Evolutionary conservation across 2,888 invertebrate genomes (phyloP).

Genomic region (Harpalus rubripes): DNA sequence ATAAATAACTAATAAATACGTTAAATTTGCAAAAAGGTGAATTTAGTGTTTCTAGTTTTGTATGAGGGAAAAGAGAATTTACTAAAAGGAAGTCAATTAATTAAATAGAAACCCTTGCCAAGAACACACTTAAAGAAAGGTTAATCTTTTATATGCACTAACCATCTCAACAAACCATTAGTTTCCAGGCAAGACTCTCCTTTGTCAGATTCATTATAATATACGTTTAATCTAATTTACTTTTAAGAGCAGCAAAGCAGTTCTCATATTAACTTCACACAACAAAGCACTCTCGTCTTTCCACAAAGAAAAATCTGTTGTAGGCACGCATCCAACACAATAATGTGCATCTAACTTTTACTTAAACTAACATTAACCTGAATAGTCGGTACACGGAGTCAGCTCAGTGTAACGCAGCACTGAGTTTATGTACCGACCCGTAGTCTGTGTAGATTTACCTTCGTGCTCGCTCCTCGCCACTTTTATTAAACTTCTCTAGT

Average conservation of each 20-base stretch:
- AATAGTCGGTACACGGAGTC: slow-evolving; percentile 17
- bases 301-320: slow-evolving; percentile 23
- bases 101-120: too few species aligned
- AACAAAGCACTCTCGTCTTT: slow-evolving; percentile 28
- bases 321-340: slow-evolving; percentile 17
- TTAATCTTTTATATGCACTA: neutral
- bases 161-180: slow-evolving; percentile 21
- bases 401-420: neutral
- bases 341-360: slow-evolving; percentile 50
- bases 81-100: too few species aligned
- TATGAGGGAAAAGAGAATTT: too few species aligned
- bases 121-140: neutral
- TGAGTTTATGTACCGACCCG: slow-evolving; percentile 12
- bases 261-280: slow-evolving; percentile 38
- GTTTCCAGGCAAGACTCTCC: neutral
- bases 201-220: slow-evolving; percentile 35
- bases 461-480: slow-evolving; percentile 34
- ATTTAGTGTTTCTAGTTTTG: too few species aligned
- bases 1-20: too few species aligned
- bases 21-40: too few species aligned
- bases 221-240: slow-evolving; percentile 31
- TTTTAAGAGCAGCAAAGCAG: slow-evolving; percentile 27
- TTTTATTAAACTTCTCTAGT: slow-evolving; percentile 44
- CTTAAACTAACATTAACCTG: slow-evolving; percentile 54
- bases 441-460: slow-evolving; percentile 21